phyloP scores from a whole-genome alignment of 2,888 invertebrate genomes.

The Campoplex nolae region DNA sequence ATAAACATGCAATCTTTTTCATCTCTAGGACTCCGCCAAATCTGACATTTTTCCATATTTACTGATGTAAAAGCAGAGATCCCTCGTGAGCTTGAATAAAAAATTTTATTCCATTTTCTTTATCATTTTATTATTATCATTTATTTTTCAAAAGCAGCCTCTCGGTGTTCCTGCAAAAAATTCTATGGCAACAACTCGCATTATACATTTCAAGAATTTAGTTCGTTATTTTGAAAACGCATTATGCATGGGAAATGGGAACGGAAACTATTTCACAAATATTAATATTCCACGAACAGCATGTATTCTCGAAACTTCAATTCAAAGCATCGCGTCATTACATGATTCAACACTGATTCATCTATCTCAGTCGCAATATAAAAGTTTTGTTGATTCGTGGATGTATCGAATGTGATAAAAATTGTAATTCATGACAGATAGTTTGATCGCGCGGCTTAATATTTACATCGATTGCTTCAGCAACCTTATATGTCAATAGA shows the following conservation, averaged over 20 bases:
- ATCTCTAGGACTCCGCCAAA: constrained; percentile 19
- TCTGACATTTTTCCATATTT: constrained; percentile 27
- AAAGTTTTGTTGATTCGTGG: not conserved
- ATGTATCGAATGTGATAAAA: not conserved
- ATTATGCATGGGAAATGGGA: not conserved
- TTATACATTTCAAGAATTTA: not conserved
- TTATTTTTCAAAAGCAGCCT: not conserved
- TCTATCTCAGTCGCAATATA: constrained; percentile 3
- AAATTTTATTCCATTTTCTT: not conserved
- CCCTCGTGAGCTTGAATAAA: not conserved
- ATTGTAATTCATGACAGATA: constrained; percentile 3
- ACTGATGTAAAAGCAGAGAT: not conserved
- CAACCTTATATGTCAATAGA: constrained; percentile 31
- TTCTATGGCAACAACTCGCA: not conserved
- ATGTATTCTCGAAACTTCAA: not conserved
- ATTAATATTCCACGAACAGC: not conserved
- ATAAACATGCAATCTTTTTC: constrained; percentile 23
- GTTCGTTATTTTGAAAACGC: not conserved
- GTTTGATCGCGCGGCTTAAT: not conserved
- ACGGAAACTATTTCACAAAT: not conserved
- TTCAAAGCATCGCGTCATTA: not conserved
- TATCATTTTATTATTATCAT: not conserved
- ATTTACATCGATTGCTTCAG: not conserved
- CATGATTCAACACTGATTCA: not conserved
- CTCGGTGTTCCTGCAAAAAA: not conserved